These are phyloP conservation scores for Micropoecilia bifurca DNA, from an alignment of 2,797 vertebrate genomes.

Conservation along the genomic window DNA sequence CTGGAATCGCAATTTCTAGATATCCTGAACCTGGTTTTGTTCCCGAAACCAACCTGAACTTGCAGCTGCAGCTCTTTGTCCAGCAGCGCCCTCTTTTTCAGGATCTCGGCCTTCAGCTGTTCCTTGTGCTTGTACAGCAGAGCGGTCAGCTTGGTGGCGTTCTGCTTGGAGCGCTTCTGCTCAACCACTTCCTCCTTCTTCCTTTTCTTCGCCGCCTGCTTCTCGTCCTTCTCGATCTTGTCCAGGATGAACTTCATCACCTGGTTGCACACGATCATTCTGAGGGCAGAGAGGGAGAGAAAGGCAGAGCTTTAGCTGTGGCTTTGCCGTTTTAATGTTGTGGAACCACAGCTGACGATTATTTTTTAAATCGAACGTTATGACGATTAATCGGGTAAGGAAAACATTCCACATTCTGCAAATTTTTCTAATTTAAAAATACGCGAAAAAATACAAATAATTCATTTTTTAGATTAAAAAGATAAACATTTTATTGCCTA, in stretches of 20 bases:
- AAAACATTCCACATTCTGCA: no score
- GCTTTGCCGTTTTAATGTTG: background rate
- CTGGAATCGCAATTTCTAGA: background rate
- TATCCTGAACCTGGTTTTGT: background rate
- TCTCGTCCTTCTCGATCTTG: constrained; percentile 99
- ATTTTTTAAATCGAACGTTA: no score
- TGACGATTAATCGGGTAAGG: no score
- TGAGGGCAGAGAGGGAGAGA: constrained; percentile 57
- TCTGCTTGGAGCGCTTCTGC: constrained; percentile 96
- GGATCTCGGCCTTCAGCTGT: constrained; percentile 95
- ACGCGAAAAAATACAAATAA: no score
- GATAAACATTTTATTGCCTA: no score
- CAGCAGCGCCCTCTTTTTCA: constrained; percentile 95
- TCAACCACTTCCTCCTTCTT: constrained; percentile 97
- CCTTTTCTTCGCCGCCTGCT: constrained; percentile 95
- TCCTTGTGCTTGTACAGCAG: constrained; percentile 98
- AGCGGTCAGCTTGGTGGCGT: constrained; percentile 93
- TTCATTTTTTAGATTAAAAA: no score
- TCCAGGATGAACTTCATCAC: constrained; percentile 99
- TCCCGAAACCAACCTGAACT: constrained; percentile 88
- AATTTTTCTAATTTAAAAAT: no score
- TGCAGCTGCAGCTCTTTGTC: constrained; percentile 97
- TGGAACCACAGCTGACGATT: no score
- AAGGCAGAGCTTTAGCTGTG: fast-evolving
- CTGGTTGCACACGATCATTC: constrained; percentile 99